Percentiles rank a stretch among this genome's conserved stretches.
These are phyloP conservation scores for sheep (Ovis aries) DNA, from an alignment of 2,113 vertebrate species.

Conservation along the genomic window DNA sequence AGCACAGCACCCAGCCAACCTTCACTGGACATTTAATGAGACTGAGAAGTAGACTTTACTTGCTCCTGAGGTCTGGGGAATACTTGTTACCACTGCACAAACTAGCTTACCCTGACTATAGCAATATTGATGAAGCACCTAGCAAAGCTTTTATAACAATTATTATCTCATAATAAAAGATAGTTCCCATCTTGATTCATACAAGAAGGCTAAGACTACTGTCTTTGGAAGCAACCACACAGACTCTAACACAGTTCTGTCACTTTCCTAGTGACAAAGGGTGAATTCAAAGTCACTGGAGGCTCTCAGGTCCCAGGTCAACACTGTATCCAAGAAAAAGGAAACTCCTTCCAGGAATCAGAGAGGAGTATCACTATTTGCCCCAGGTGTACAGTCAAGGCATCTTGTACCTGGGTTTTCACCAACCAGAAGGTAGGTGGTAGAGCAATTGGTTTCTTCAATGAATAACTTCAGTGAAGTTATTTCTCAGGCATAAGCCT, in stretches of 20 bases:
- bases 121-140: neutral
- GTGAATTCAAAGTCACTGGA: neutral
- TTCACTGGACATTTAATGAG: neutral
- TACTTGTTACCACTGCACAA: neutral
- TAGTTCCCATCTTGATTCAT: neutral
- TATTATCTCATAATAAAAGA: neutral
- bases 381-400: neutral
- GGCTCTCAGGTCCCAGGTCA: neutral
- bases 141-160: neutral
- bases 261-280: neutral
- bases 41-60: neutral
- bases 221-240: neutral
- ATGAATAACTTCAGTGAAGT: neutral
- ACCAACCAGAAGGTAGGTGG: neutral
- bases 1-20: neutral
- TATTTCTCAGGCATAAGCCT: neutral
- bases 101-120: neutral
- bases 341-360: neutral
- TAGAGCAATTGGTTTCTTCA: neutral
- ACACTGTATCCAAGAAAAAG: neutral
- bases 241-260: neutral
- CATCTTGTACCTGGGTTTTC: neutral
- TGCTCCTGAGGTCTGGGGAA: neutral
- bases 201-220: neutral
- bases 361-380: neutral